A percentile compares a stretch with the other conserved stretches of the same genome.
Evolutionary conservation across 2,888 invertebrate genomes (phyloP).

Genomic region (Eupithecia abbreviata): DNA sequence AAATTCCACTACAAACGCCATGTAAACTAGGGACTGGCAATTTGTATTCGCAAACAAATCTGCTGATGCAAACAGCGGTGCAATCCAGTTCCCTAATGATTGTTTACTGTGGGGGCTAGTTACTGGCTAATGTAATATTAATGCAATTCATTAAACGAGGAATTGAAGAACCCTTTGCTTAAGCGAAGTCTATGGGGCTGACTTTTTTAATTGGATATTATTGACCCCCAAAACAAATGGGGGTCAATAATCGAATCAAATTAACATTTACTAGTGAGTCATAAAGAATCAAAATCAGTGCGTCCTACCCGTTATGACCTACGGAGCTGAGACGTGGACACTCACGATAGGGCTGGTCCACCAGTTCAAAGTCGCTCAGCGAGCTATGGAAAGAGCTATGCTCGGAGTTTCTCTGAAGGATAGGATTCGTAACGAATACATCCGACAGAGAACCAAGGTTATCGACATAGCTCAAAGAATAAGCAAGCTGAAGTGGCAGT

Average conservation of each 20-base stretch:
- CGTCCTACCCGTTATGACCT: too few species aligned
- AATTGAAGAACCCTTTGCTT: conserved; percentile 66
- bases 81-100: conserved; percentile 73
- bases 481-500: too few species aligned
- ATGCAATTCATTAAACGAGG: conserved; percentile 84
- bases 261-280: not conserved
- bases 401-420: too few species aligned
- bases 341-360: too few species aligned
- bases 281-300: too few species aligned
- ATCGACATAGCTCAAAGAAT: too few species aligned
- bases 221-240: not conserved
- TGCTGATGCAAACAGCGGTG: conserved; percentile 64
- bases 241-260: not conserved
- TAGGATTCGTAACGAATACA: too few species aligned
- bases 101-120: conserved; percentile 79
- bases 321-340: too few species aligned
- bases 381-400: too few species aligned
- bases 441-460: too few species aligned
- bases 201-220: conserved; percentile 2
- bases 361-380: too few species aligned
- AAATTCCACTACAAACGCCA: conserved; percentile 40
- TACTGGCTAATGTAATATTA: conserved; percentile 83
- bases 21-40: conserved; percentile 62
- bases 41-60: conserved; percentile 83
- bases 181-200: not conserved